Base-by-base conservation (phyloP, 2,888 invertebrate genomes). In the Gymnocheta viridis region DNA sequence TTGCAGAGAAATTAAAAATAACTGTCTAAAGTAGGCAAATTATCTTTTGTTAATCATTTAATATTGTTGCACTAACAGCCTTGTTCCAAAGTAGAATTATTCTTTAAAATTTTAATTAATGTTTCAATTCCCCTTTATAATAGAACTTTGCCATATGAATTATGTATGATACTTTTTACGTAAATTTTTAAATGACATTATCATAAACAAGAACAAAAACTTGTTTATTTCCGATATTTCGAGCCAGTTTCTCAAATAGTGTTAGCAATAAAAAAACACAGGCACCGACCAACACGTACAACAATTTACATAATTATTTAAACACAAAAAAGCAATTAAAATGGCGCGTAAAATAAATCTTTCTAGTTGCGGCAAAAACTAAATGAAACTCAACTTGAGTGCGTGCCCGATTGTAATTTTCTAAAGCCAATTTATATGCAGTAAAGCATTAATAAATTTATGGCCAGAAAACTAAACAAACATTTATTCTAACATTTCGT, bases 341-440 rank as follows among this genome's bases (percentile, higher is more conserved):
- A 56, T 54, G 14, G 32, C 44, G 29, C 54, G 41, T 56, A 29
- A 62, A 62, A 74, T 64, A 74, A 74, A 74, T 74, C 51, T 49
- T 32, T 19, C 19, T 9, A 27, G 4, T 29, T 58, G 51, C 29
- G 14, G 38, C 38, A 51, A 74, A 35, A 44, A 49, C 1, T 22
- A 49, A 73, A 14, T 4, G 7, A 38, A 51, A 27, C 2, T n/a
- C 51, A 74, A 66, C 41, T 14, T 9, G 14, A 60, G 24, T 67
- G 58, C 67, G 67, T 77, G 67, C 47, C 60, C 4, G 7, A 38
- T 27, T 77, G 58, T 58, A 67, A 7, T 74, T 73, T 51, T 62
- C 35, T 14, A 22, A 67, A 35, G 35, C n/a, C 12, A 4, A 29
- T 17, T 10, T 27, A 51, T 14, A 32, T 14, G 35, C 41, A 67